Evolutionary conservation across 2,888 invertebrate genomes (phyloP), one percentile per base, ranked within the genome.

Genomic region (Lycaena phlaeas): DNA sequence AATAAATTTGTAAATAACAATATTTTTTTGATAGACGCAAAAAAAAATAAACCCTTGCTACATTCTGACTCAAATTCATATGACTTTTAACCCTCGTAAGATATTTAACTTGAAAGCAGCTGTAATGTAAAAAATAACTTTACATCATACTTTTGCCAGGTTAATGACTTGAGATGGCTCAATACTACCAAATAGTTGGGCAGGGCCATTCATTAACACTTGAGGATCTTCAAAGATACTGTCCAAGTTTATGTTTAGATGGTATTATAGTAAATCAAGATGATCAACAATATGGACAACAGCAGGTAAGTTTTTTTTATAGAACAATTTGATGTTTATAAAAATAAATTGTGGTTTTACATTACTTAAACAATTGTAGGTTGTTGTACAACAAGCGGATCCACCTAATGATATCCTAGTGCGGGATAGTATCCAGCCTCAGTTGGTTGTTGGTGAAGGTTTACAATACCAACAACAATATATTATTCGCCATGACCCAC

Each of bases 131-230:
- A 41, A 17, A 36, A 14, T 25, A 31, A 38, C 36, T 5, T 34
- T 9, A 18, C 22, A 40, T 18, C 10, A 11, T 42, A 14, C 38
- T 18, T 49, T 44, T 50, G 42, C 51, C 58, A 81, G 79, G 76
- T 53, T 82, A 74, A 78, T 57, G 51, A 50, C 56, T 65, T 68
- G 79, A 72, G 68, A 91, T 91, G 91, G 90, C 90, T 69, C 89
- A 90, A 71, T 90, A 87, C 75, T 90, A 87, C 68, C 89, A 90
- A 59, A 88, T 90, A 64, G 85, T 88, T 66, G 86, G 87, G 65
- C 86, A 85, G 74, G 73, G 78, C 56, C 86, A 84, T 65, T 74
- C 77, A 59, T 57, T 86, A 43, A 76, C 85, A 46, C 61, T 86
- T 52, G 89, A 89, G 55, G 89, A 90, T 54, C 63, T 88, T 49